Evolutionary conservation across 2,888 invertebrate species (phyloP).

Genomic region (Petrophora chlorosata): DNA sequence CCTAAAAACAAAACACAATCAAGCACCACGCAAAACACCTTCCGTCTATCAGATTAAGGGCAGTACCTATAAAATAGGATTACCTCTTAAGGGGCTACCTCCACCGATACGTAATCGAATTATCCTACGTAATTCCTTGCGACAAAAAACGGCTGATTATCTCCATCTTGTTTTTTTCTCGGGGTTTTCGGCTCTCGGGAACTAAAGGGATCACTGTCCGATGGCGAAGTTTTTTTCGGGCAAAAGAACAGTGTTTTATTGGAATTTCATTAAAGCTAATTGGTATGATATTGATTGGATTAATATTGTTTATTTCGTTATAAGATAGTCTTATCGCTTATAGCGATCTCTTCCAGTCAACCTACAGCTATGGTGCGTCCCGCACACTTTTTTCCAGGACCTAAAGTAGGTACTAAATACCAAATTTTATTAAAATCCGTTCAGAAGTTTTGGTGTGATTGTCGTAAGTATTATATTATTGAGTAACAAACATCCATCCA

Average conservation of each 20-base stretch:
- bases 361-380: too few relatives aligned
- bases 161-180: constrained; percentile 58
- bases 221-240: constrained; percentile 48
- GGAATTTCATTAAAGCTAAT: constrained; percentile 26
- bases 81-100: constrained; percentile 69
- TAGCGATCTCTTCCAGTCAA: too few relatives aligned
- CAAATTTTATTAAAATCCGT: too few relatives aligned
- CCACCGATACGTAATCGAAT: constrained; percentile 78
- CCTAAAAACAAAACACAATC: constrained; percentile 44
- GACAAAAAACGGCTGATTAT: constrained; percentile 79
- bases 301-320: too few relatives aligned
- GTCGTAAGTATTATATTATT: too few relatives aligned
- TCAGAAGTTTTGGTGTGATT: too few relatives aligned
- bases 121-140: constrained; percentile 72
- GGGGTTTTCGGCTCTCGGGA: constrained; percentile 47
- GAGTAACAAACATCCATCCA: too few relatives aligned
- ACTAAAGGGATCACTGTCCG: constrained; percentile 62
- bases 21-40: constrained; percentile 45
- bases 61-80: constrained; percentile 69
- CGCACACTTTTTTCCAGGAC: too few relatives aligned
- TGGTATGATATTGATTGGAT: constrained; percentile 26
- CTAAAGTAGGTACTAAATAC: too few relatives aligned
- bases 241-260: constrained; percentile 38
- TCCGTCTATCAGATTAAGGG: constrained; percentile 62
- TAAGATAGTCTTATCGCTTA: too few relatives aligned